Conservation (phyloP, 2,888 invertebrate species). For the Melieria omissa region DNA sequence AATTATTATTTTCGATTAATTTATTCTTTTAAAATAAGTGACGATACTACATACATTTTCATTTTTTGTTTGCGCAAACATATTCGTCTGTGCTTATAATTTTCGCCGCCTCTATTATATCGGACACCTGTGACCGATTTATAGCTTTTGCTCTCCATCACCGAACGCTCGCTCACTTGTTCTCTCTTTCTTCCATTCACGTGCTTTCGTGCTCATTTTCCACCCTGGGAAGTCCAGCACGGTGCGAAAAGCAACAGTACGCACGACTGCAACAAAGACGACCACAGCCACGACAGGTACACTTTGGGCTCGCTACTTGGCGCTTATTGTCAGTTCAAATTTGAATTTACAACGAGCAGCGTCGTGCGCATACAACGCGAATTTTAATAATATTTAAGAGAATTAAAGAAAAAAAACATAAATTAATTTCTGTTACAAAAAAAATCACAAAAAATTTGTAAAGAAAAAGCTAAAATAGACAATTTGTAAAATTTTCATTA, state of each 20-base stretch:
- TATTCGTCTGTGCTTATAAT: not conserved
- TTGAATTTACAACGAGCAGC: slow-evolving; percentile 54
- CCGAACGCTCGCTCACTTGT: slow-evolving; percentile 17
- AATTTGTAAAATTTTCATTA: slow-evolving; percentile 11
- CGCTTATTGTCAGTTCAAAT: slow-evolving; percentile 53
- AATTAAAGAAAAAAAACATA: slow-evolving; percentile 13
- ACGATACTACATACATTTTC: too few relatives aligned
- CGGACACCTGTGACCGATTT: slow-evolving; percentile 26
- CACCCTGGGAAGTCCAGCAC: slow-evolving; percentile 50
- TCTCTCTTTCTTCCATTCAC: slow-evolving; percentile 11
- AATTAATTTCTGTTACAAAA: slow-evolving; percentile 10
- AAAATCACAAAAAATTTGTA: slow-evolving; percentile 1
- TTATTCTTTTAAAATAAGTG: too few relatives aligned
- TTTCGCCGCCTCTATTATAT: slow-evolving; percentile 9
- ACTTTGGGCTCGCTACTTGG: slow-evolving; percentile 18
- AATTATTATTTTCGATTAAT: too few relatives aligned
- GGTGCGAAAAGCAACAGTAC: slow-evolving; percentile 33
- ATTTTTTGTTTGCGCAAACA: too few relatives aligned
- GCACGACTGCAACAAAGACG: not conserved
- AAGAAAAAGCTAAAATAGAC: slow-evolving; percentile 4
- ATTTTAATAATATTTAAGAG: not conserved
- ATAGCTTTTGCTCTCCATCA: not conserved
- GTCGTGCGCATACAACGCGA: slow-evolving; percentile 43
- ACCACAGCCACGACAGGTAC: slow-evolving; percentile 16
- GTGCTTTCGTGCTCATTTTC: slow-evolving; percentile 39